A percentile compares a stretch with the other conserved stretches of the same genome.
Conservation (phyloP, 2,888 invertebrate species). For the Eugnorisma glareosa region DNA sequence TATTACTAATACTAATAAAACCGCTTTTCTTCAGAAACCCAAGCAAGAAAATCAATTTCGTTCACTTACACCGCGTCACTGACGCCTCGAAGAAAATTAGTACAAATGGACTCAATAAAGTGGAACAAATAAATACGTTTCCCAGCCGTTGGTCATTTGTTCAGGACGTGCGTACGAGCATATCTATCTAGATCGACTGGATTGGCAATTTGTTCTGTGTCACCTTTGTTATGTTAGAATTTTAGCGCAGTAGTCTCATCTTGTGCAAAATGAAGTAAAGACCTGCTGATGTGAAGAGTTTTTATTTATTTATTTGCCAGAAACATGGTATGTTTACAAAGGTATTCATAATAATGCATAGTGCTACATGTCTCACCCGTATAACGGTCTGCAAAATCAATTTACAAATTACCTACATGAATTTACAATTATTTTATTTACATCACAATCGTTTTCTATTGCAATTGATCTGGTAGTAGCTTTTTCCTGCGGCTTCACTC, state of each 20-base stretch:
- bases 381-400: no score
- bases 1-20: slow-evolving; percentile 17
- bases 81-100: slow-evolving; percentile 59
- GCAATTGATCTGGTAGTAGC: not conserved
- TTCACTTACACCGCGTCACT: slow-evolving; percentile 47
- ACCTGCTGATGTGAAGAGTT: no score
- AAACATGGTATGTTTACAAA: no score
- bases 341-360: no score
- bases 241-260: slow-evolving; percentile 29
- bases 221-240: slow-evolving; percentile 19
- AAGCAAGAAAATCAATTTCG: slow-evolving; percentile 53
- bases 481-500: not conserved
- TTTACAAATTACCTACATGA: no score
- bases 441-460: no score
- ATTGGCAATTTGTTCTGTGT: slow-evolving; percentile 50
- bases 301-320: no score
- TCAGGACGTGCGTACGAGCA: slow-evolving; percentile 58
- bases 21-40: slow-evolving; percentile 7
- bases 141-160: slow-evolving; percentile 63
- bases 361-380: no score
- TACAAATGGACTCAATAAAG: slow-evolving; percentile 68
- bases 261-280: not conserved
- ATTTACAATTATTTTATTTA: no score
- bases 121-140: slow-evolving; percentile 63
- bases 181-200: slow-evolving; percentile 58